phyloP scores from a whole-genome alignment of 92 coral and sea anemone species.

The Siderastrea siderea region DNA sequence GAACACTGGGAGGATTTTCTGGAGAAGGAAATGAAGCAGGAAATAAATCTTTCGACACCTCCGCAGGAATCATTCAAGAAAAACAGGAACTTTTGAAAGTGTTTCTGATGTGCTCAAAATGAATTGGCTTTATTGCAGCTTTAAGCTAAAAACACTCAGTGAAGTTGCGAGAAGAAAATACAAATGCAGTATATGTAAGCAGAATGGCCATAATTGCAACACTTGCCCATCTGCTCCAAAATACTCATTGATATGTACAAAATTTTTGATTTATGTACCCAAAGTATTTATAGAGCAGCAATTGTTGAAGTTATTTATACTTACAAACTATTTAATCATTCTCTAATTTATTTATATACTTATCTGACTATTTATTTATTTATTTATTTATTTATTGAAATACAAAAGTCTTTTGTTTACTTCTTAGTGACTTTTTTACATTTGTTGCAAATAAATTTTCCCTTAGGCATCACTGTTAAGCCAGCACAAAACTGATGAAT shows the following conservation, averaged over 20 bases:
- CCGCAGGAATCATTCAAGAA: conserved; percentile 48
- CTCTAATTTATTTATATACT: too few species aligned
- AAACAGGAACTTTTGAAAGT: conserved; percentile 31
- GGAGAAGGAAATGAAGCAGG: conserved; percentile 55
- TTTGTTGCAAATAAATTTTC: conserved; percentile 48
- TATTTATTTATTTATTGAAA: not conserved
- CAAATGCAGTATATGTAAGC: conserved; percentile 42
- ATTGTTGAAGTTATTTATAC: too few species aligned
- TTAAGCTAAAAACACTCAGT: conserved; percentile 37
- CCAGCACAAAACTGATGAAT: conserved; percentile 50
- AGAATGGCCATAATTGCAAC: conserved; percentile 49
- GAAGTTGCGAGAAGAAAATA: conserved; percentile 18
- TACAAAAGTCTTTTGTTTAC: too few species aligned
- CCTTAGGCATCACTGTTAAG: conserved; percentile 40
- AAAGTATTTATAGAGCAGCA: too few species aligned
- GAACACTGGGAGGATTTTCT: conserved; percentile 42
- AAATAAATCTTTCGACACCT: conserved; percentile 47
- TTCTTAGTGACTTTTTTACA: too few species aligned
- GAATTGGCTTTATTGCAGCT: conserved; percentile 58
- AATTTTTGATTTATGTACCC: too few species aligned
- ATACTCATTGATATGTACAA: not conserved
- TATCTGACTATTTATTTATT: not conserved
- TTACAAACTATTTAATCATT: too few species aligned
- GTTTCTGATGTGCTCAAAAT: conserved; percentile 37
- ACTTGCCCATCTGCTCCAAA: conserved; percentile 46